These are phyloP conservation scores for Neotoxoptera formosana DNA, from an alignment of 1,140 invertebrate species.

Conservation along the genomic window DNA sequence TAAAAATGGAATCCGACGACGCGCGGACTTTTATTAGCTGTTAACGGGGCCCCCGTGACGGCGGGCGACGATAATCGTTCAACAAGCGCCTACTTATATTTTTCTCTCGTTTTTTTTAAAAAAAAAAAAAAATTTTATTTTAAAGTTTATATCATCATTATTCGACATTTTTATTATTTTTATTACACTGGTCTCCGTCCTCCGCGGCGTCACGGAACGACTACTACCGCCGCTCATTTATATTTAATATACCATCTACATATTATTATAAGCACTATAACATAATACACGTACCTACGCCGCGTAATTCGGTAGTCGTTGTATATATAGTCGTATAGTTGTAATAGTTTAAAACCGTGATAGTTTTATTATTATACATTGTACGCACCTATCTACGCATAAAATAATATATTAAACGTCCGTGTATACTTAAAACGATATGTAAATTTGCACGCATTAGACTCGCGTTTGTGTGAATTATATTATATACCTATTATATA, in stretches of 20 bases:
- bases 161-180: slow-evolving; percentile 13
- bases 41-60: slow-evolving; percentile 31
- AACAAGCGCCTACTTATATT: slow-evolving; percentile 41
- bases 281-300: neutral
- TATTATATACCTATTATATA: too few relatives aligned
- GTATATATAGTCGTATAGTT: neutral
- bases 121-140: neutral
- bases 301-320: slow-evolving; percentile 27
- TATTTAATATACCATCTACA: too few relatives aligned
- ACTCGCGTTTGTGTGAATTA: neutral
- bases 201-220: neutral
- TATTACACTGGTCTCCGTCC: neutral
- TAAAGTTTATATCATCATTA: neutral
- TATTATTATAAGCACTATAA: neutral
- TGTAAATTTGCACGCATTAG: neutral
- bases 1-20: slow-evolving; percentile 36
- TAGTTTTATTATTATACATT: neutral
- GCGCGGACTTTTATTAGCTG: slow-evolving; percentile 53
- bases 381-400: neutral
- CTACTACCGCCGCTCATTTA: neutral
- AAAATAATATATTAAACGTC: neutral
- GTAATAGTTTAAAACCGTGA: neutral
- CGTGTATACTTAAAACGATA: neutral
- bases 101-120: too few relatives aligned
- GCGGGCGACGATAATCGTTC: slow-evolving; percentile 1